Percentiles rank a stretch among this genome's conserved stretches.
phyloP scores from a whole-genome alignment of 2,113 vertebrate species.

The Echinops telfairi region DNA sequence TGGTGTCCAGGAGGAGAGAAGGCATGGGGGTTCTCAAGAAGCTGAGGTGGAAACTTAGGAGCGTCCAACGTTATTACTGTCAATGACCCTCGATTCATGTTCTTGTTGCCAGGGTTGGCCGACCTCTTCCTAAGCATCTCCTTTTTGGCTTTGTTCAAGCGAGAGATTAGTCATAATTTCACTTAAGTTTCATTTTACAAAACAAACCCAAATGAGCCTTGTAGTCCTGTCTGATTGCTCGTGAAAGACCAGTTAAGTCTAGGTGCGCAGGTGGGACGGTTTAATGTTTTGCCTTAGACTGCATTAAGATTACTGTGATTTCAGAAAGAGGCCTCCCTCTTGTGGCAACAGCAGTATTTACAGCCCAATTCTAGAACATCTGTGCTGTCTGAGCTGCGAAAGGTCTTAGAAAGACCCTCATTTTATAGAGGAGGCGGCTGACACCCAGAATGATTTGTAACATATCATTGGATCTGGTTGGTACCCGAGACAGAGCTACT shows the following conservation, averaged over 20 bases:
- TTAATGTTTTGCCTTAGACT: conserved; percentile 42
- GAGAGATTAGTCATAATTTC: conserved; percentile 53
- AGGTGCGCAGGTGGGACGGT: conserved; percentile 15
- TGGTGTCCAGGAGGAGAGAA: not conserved
- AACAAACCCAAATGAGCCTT: conserved; percentile 28
- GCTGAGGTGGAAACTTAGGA: not conserved
- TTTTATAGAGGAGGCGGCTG: not conserved
- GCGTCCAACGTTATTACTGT: not conserved
- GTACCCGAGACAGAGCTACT: not conserved
- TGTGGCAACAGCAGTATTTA: conserved; percentile 76
- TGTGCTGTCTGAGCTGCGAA: not conserved
- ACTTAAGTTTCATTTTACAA: not conserved
- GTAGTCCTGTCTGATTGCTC: conserved; percentile 48
- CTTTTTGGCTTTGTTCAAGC: conserved; percentile 35
- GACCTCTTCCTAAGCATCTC: conserved; percentile 27
- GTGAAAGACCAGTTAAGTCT: conserved; percentile 42
- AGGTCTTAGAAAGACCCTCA: not conserved
- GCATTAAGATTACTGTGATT: conserved; percentile 28
- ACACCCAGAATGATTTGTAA: not conserved
- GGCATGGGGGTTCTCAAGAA: not conserved
- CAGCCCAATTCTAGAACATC: conserved; percentile 22
- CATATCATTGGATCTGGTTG: not conserved
- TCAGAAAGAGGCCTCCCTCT: conserved; percentile 79
- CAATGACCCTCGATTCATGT: not conserved
- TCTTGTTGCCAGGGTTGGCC: not conserved